Base-by-base conservation (phyloP, 2,888 invertebrate species). In the Perizoma flavofasciatum region DNA sequence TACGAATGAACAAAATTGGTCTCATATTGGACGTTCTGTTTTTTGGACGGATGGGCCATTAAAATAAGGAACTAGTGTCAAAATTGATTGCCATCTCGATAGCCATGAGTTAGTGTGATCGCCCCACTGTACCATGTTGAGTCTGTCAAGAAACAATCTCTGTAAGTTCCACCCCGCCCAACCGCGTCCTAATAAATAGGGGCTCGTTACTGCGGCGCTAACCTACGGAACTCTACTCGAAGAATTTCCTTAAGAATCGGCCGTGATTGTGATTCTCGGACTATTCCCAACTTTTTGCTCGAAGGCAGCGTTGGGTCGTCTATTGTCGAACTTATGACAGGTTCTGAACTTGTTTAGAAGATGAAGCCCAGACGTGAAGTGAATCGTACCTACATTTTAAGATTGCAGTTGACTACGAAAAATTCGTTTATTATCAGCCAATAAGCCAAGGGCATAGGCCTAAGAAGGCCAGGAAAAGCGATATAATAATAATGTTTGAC, bases 161-260 rank as follows among this genome's bases (percentile, higher is more conserved):
- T 61, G 4, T 8, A 11, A 32, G 47, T 59, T 1, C 0, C 6
- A 37, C 58, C 63, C 37, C 34, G 45, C 53, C 59, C 39, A 8
- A 34, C 33, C 47, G 46, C 59, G 58, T 61, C 58, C 63, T 63
- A 61, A 66, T 68, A 68, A 68, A 68, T 66, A 68, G 66, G 62
- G 75, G 75, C 81, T 81, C 76, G 79, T 80, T 82, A 79, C 71
- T 63, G 56, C 53, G 22, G 52, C 65, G 54, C 59, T 39, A 54
- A 61, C 55, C 55, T 55, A 59, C 56, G 46, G 49, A 61, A 59
- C 62, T 61, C 49, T 22, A 50, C 41, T 41, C 5, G 11, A 61
- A 65, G 59, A 60, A 64, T 67, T 67, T 67, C 61, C 63, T 53
- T 62, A 66, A 64, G 68, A 68, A 68, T 63, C 63, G 61, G 32